Percentiles rank a stretch among this genome's conserved stretches.
These are phyloP conservation scores for Marcusenius ussheri DNA, from an alignment of 2,113 vertebrate genomes.

Conservation along the genomic window DNA sequence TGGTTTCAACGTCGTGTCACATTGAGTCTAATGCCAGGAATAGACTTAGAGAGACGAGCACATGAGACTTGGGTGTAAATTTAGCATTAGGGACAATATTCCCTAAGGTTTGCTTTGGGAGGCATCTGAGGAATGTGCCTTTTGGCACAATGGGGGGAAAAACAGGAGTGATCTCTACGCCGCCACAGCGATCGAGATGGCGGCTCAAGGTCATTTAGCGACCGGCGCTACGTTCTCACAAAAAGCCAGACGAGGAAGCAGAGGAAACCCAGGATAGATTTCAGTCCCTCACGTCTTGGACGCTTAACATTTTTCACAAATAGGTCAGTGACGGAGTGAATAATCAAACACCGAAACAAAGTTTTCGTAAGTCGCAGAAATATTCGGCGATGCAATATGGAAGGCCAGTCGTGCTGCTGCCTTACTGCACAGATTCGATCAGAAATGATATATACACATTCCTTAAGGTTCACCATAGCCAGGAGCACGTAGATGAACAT, in stretches of 20 bases:
- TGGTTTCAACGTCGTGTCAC: neutral
- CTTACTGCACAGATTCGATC: neutral
- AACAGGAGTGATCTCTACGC: conserved; percentile 24
- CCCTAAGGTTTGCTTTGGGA: conserved; percentile 27
- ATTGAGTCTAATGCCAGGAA: conserved; percentile 38
- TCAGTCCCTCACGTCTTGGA: neutral
- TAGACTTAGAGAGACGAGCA: conserved; percentile 39
- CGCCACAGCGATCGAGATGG: neutral
- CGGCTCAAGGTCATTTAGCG: neutral
- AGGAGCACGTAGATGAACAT: neutral
- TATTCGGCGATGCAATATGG: neutral
- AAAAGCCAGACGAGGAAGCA: neutral
- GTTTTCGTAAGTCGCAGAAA: neutral
- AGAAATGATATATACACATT: neutral
- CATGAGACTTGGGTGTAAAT: conserved; percentile 29
- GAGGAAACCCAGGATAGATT: neutral
- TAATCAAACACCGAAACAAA: neutral
- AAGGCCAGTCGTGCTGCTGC: neutral
- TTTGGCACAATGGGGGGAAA: conserved; percentile 21
- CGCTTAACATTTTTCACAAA: neutral
- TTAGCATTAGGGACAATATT: conserved; percentile 34
- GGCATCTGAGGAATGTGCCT: conserved; percentile 41
- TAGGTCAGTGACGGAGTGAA: neutral
- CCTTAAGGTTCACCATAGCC: neutral
- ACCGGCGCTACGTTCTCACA: neutral